phyloP scores from a whole-genome alignment of 2,888 invertebrate species.

The Galerucella nymphaeae region DNA sequence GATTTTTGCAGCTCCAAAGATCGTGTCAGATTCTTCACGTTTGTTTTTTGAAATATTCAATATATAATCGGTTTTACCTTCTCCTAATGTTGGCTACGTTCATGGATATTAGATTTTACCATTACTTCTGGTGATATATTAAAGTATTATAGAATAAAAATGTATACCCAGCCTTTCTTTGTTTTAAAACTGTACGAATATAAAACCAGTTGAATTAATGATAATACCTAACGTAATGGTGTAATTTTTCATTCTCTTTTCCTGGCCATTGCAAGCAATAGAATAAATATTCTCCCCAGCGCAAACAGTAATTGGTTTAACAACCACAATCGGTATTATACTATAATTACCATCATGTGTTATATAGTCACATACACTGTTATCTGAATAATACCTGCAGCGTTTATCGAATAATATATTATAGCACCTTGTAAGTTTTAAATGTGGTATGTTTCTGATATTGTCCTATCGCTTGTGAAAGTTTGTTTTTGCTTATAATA shows the following conservation, averaged over 20 bases:
- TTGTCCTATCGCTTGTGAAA: neutral
- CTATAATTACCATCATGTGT: constrained; percentile 8
- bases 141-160: no score
- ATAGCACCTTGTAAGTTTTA: neutral
- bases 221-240: neutral
- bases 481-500: neutral
- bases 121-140: no score
- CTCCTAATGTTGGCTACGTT: no score
- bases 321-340: neutral
- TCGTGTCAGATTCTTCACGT: no score
- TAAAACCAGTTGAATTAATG: no score
- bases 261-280: neutral
- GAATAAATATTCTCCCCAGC: neutral
- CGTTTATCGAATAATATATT: neutral
- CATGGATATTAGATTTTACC: no score
- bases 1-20: no score
- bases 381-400: constrained; percentile 7
- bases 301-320: constrained; percentile 1
- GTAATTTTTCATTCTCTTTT: neutral
- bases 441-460: neutral
- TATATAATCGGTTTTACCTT: no score
- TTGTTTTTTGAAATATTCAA: no score
- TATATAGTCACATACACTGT: neutral
- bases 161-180: no score
- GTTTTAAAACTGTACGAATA: no score